These are phyloP conservation scores for Rhegmatorhina hoffmannsi DNA, from an alignment of 2,113 vertebrate species.

Conservation along the genomic window DNA sequence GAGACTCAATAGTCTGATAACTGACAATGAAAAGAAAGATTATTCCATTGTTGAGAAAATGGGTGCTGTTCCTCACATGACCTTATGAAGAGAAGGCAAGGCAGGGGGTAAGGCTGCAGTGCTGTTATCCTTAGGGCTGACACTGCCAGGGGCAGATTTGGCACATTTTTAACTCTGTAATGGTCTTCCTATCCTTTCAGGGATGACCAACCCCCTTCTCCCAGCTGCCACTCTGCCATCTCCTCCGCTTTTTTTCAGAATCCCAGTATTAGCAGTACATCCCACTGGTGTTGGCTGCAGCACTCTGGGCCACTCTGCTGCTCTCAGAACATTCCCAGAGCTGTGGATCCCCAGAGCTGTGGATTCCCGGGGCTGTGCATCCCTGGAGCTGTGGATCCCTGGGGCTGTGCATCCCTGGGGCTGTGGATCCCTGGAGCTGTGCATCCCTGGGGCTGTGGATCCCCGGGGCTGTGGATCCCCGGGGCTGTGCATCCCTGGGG, in stretches of 20 bases:
- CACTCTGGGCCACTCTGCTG: background rate
- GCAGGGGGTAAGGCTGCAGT: background rate
- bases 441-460: too few relatives aligned
- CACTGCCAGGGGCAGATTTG: background rate
- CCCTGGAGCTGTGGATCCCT: too few relatives aligned
- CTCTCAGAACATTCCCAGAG: background rate
- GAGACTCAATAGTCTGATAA: background rate
- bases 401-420: too few relatives aligned
- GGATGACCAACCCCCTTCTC: background rate
- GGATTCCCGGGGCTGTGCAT: too few relatives aligned
- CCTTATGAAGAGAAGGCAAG: background rate
- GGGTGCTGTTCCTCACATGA: background rate
- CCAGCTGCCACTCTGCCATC: background rate
- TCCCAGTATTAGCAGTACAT: background rate
- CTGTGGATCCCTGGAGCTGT: too few relatives aligned
- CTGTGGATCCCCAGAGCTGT: too few relatives aligned
- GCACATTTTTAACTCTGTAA: background rate
- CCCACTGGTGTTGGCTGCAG: background rate
- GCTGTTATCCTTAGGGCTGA: background rate
- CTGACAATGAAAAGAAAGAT: background rate
- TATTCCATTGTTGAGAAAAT: background rate
- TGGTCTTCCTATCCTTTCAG: background rate
- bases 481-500: too few relatives aligned
- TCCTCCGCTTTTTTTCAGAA: background rate
- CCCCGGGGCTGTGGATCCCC: too few relatives aligned